phyloP scores from a whole-genome alignment of 2,888 invertebrate genomes.

The Spatulosminthurus flaviceps region DNA sequence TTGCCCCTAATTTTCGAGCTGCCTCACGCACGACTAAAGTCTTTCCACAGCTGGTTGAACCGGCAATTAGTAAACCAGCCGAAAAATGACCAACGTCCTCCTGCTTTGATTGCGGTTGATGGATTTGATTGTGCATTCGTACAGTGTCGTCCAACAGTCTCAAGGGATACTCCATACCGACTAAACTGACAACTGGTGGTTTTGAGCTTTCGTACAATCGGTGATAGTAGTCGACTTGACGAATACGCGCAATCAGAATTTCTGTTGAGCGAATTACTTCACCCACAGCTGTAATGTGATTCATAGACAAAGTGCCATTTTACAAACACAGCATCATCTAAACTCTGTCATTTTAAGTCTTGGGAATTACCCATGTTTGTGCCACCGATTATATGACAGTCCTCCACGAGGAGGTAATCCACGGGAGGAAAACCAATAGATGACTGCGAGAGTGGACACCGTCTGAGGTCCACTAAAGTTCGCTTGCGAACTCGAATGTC shows the following conservation, averaged over 20 bases:
- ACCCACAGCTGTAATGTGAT: slow-evolving; percentile 44
- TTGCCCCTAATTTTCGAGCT: slow-evolving; percentile 67
- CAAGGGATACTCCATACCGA: slow-evolving; percentile 51
- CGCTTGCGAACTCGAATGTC: slow-evolving; percentile 49
- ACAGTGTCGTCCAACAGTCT: slow-evolving; percentile 49
- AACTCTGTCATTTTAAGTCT: neutral
- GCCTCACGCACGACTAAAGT: slow-evolving; percentile 69
- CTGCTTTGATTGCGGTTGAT: slow-evolving; percentile 36
- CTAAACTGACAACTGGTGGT: slow-evolving; percentile 29
- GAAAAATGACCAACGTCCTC: slow-evolving; percentile 28
- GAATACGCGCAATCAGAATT: slow-evolving; percentile 54
- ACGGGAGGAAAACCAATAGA: slow-evolving; percentile 45
- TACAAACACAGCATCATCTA: too few relatives aligned
- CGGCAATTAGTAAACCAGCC: slow-evolving; percentile 67
- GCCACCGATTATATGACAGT: slow-evolving; percentile 47
- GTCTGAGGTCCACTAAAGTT: slow-evolving; percentile 54
- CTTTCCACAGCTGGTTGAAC: slow-evolving; percentile 73
- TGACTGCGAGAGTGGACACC: slow-evolving; percentile 53
- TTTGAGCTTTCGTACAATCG: slow-evolving; percentile 35
- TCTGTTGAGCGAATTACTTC: slow-evolving; percentile 56
- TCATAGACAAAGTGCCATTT: neutral
- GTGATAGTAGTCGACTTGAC: slow-evolving; percentile 55
- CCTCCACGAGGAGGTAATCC: slow-evolving; percentile 56
- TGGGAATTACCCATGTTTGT: neutral
- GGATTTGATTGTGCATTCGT: slow-evolving; percentile 28